Conservation (phyloP, 2,888 invertebrate species). For the Amphipyra tragopoginis region DNA sequence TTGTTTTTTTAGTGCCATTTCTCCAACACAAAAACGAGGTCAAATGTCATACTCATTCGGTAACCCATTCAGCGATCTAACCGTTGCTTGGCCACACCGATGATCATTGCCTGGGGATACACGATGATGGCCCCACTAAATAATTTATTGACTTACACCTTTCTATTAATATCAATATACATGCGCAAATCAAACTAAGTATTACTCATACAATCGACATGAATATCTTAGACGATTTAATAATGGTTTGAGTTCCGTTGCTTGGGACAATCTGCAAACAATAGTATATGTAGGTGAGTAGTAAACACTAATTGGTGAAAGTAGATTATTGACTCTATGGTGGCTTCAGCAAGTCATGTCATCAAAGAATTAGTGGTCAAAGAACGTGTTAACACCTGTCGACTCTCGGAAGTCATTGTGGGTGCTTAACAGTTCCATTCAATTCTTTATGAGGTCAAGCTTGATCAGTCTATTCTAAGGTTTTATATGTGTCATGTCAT, state of each 20-base stretch:
- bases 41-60: constrained; percentile 34
- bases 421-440: constrained; percentile 30
- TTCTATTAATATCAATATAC: constrained; percentile 53
- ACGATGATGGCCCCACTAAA: constrained; percentile 30
- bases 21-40: constrained; percentile 36
- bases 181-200: constrained; percentile 53
- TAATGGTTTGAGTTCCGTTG: constrained; percentile 57
- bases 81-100: constrained; percentile 23
- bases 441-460: constrained; percentile 35
- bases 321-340: constrained; percentile 54
- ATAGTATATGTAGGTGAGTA: constrained; percentile 57
- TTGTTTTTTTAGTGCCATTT: constrained; percentile 27
- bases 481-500: constrained; percentile 8
- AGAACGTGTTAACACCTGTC: constrained; percentile 13
- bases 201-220: constrained; percentile 57
- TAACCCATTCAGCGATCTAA: constrained; percentile 40
- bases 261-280: constrained; percentile 60
- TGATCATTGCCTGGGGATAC: constrained; percentile 23
- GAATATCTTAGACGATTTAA: constrained; percentile 49
- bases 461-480: constrained; percentile 13
- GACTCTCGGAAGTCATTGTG: constrained; percentile 24
- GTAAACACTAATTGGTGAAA: constrained; percentile 66
- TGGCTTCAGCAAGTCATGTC: constrained; percentile 41
- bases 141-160: constrained; percentile 47
- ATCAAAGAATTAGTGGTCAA: constrained; percentile 32